Evolutionary conservation across 2,113 vertebrate species (phyloP).

Genomic region (Mungos mungo): DNA sequence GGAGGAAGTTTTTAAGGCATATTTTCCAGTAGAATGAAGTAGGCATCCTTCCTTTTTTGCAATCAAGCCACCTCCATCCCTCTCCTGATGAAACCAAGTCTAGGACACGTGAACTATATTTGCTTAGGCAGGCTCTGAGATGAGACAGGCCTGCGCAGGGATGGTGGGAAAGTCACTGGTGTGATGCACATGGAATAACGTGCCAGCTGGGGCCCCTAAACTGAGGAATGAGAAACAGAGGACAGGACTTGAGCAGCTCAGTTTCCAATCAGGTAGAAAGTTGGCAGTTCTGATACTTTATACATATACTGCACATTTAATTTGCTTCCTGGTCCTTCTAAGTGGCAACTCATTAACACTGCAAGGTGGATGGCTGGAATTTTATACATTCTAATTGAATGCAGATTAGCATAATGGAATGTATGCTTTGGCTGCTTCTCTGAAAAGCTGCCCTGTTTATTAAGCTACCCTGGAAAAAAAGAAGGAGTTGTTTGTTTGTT

Average conservation of each 20-base stretch:
- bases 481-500: neutral
- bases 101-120: neutral
- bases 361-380: neutral
- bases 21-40: neutral
- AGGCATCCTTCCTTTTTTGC: neutral
- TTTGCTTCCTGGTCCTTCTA: conserved; percentile 6
- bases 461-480: neutral
- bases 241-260: neutral
- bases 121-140: neutral
- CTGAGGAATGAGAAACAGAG: neutral
- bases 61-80: neutral
- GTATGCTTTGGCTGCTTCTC: neutral
- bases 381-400: conserved; percentile 16
- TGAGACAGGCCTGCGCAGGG: neutral
- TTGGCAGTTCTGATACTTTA: neutral
- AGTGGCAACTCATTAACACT: conserved; percentile 52
- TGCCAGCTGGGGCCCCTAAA: neutral
- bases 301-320: neutral
- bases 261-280: neutral
- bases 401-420: conserved; percentile 1
- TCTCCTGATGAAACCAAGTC: neutral
- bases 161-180: neutral
- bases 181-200: neutral
- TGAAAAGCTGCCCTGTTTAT: conserved; percentile 31
- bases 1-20: neutral